Base-by-base conservation (phyloP, 1,140 invertebrate species). In the Wasmannia auropunctata region DNA sequence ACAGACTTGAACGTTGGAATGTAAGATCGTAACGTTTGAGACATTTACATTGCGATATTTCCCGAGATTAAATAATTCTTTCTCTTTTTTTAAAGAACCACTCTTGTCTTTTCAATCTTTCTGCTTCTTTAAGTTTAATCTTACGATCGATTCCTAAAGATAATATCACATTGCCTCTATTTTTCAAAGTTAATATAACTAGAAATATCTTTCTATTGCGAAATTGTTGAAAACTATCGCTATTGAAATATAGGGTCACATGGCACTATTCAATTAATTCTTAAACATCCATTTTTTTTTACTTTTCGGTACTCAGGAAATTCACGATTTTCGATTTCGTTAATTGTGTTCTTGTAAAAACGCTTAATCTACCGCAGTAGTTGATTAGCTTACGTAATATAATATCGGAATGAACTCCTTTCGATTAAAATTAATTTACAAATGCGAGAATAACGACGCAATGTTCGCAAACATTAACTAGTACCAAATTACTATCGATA, bases 141-240 rank as follows among this genome's bases (percentile, higher is more conserved):
- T 80, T 80, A 69, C 31, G 14, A 28, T 80, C 62, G n/a, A 49
- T 80, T 69, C 1, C 62, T 80, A 69, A 69, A 56, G 34, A 56
- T 80, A 80, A 80, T 80, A 80, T 80, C 77, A 80, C 63, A 69
- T 80, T 54, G 31, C n/a, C 31, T 80, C 46, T 19, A 31, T 6
- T 28, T 83, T 74, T 40, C n/a, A 22, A 43, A 60, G n/a, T 60
- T 65, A 51, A 62, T 43, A 22, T 40, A 54, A 16, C 19, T 81
- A 72, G 4, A 70, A 83, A 46, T 46, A 46, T n/a, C n/a, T n/a
- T n/a, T 69, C 22, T 51, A 34, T 83, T 58, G 28, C 25, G 3
- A 34, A 83, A 43, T 72, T 22, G 40, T 83, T 72, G 49, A 54
- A 46, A 81, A 19, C 37, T 74, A 83, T 81, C 37, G 25, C 51